These are phyloP conservation scores for Andrena chrysosceles DNA, from an alignment of 2,888 invertebrate genomes.

Conservation along the genomic window DNA sequence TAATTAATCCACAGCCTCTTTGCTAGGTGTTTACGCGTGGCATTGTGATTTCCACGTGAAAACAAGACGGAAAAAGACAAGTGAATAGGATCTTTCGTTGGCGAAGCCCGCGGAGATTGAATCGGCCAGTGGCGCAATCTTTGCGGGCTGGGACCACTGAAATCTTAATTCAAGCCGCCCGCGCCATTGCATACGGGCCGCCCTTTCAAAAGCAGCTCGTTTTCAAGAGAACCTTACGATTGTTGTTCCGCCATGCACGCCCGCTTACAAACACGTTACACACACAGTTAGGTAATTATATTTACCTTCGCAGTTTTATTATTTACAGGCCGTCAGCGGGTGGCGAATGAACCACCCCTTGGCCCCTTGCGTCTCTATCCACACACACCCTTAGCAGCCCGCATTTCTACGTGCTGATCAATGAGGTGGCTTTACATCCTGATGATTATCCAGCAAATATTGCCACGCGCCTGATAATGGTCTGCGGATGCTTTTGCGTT, in stretches of 20 bases:
- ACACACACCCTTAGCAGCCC: slow-evolving; percentile 1
- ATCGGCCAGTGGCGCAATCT: slow-evolving; percentile 80
- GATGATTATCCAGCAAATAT: slow-evolving; percentile 45
- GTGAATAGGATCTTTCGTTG: slow-evolving; percentile 52
- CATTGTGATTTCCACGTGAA: slow-evolving; percentile 51
- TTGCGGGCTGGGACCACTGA: slow-evolving; percentile 75
- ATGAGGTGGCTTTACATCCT: slow-evolving; percentile 6
- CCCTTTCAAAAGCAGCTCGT: slow-evolving; percentile 78
- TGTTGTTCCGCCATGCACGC: slow-evolving; percentile 75
- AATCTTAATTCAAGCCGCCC: slow-evolving; percentile 80
- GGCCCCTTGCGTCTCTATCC: not conserved
- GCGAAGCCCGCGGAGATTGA: slow-evolving; percentile 75
- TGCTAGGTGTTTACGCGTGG: slow-evolving; percentile 54
- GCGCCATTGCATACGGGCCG: slow-evolving; percentile 62
- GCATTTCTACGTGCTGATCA: slow-evolving; percentile 27
- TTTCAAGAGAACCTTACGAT: slow-evolving; percentile 79
- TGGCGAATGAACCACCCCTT: slow-evolving; percentile 23
- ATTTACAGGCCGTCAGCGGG: slow-evolving; percentile 75
- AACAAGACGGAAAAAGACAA: slow-evolving; percentile 48
- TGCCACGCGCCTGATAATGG: slow-evolving; percentile 17
- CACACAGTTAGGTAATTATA: slow-evolving; percentile 82
- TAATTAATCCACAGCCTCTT: slow-evolving; percentile 59
- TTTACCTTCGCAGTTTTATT: slow-evolving; percentile 84
- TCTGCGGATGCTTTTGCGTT: slow-evolving; percentile 3
- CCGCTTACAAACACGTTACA: slow-evolving; percentile 79